phyloP scores from a whole-genome alignment of 2,113 vertebrate genomes.

The Abramis brama region DNA sequence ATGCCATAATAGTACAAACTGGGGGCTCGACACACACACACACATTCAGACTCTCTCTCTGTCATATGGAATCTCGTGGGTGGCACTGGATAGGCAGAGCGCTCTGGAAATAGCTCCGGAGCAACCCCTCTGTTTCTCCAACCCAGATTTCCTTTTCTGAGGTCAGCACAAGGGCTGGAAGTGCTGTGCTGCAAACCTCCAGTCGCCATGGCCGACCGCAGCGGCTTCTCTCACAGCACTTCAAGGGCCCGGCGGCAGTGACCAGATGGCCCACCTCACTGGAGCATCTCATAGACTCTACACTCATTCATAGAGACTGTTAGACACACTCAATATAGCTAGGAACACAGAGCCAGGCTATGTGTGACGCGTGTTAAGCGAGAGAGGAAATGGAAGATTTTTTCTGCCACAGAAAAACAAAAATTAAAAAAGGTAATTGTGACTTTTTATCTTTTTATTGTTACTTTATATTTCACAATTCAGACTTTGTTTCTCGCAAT shows the following conservation, averaged over 20 bases:
- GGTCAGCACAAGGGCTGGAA: conserved; percentile 76
- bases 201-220: conserved; percentile 80
- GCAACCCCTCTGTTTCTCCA: conserved; percentile 79
- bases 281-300: conserved; percentile 33
- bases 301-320: background rate
- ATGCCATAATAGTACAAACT: background rate
- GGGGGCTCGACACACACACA: background rate
- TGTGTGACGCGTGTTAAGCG: background rate
- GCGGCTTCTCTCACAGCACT: conserved; percentile 76
- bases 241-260: conserved; percentile 76
- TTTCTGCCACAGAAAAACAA: no score
- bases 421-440: no score
- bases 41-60: conserved; percentile 8
- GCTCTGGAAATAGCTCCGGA: conserved; percentile 80
- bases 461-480: no score
- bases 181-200: conserved; percentile 78
- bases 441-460: no score
- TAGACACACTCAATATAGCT: conserved; percentile 37
- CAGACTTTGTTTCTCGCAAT: no score
- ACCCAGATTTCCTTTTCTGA: conserved; percentile 86
- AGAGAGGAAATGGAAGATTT: background rate
- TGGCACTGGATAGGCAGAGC: conserved; percentile 76
- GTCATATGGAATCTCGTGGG: conserved; percentile 72
- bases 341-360: conserved; percentile 13
- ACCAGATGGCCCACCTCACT: conserved; percentile 72